A percentile compares a stretch with the other conserved stretches of the same genome.
phyloP scores from a whole-genome alignment of 2,888 invertebrate genomes.

The Liodrosophila aerea region DNA sequence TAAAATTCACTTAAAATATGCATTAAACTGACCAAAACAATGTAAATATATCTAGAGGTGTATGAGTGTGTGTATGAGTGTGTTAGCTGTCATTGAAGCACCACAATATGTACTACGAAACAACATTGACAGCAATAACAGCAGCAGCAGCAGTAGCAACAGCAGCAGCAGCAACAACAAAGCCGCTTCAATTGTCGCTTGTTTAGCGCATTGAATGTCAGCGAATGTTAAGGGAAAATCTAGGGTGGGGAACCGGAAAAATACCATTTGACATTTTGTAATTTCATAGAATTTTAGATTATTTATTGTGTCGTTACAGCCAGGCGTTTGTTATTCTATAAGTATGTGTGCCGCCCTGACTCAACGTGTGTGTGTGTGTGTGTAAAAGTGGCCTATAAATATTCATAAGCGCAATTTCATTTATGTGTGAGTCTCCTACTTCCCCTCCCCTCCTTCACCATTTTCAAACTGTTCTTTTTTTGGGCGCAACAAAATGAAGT shows the following conservation, averaged over 20 bases:
- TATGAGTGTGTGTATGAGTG: background rate
- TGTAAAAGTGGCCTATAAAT: conserved; percentile 61
- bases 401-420: conserved; percentile 69
- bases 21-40: conserved; percentile 26
- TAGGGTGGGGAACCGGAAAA: conserved; percentile 32
- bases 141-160: background rate
- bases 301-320: conserved; percentile 62
- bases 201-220: conserved; percentile 32
- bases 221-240: conserved; percentile 1
- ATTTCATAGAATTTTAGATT: conserved; percentile 74
- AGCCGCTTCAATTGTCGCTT: conserved; percentile 23
- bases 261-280: conserved; percentile 69
- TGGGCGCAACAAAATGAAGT: conserved; percentile 54
- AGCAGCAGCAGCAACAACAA: background rate
- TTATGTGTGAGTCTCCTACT: conserved; percentile 16
- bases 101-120: conserved; percentile 12
- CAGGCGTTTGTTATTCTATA: conserved; percentile 1
- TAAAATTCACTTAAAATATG: conserved; percentile 1
- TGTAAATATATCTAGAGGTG: conserved; percentile 9
- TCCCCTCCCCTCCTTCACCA: background rate
- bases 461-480: conserved; percentile 21
- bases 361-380: conserved; percentile 2
- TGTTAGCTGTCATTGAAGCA: conserved; percentile 29
- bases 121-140: background rate
- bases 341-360: background rate